Conservation (phyloP, 2,797 vertebrate genomes). For the Ciconia nigra region DNA sequence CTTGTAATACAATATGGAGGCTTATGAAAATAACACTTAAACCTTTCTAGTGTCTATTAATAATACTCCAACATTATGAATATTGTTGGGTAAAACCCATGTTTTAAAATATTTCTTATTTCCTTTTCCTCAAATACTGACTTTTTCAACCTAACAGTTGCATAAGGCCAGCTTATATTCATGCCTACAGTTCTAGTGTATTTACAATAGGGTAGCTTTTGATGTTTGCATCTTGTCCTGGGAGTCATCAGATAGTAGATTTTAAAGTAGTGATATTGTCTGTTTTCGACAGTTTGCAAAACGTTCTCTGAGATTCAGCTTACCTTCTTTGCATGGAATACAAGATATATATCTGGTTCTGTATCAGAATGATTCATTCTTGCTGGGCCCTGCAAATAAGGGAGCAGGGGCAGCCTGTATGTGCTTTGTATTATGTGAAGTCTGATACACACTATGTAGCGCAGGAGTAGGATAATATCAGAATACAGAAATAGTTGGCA, state of each 20-base stretch:
- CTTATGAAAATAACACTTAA: not conserved
- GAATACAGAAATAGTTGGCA: not conserved
- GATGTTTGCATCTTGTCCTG: not conserved
- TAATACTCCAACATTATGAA: not conserved
- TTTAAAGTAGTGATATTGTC: not conserved
- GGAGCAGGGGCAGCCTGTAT: not conserved
- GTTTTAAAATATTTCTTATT: not conserved
- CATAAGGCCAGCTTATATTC: not conserved
- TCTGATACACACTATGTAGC: too few species aligned
- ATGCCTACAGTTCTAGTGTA: not conserved
- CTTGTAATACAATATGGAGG: not conserved
- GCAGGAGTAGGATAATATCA: not conserved
- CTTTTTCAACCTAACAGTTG: not conserved
- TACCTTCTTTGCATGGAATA: not conserved
- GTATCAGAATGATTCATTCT: not conserved
- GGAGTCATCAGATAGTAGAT: not conserved
- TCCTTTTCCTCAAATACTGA: not conserved
- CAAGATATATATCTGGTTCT: not conserved
- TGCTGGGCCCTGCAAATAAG: not conserved
- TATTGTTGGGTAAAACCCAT: not conserved
- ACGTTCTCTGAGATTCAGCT: not conserved
- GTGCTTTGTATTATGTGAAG: not conserved
- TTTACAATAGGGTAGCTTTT: not conserved
- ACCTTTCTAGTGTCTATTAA: not conserved
- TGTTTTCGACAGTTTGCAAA: not conserved